These are phyloP conservation scores for Lamprotornis superbus DNA, from an alignment of 2,113 vertebrate genomes.

Conservation along the genomic window DNA sequence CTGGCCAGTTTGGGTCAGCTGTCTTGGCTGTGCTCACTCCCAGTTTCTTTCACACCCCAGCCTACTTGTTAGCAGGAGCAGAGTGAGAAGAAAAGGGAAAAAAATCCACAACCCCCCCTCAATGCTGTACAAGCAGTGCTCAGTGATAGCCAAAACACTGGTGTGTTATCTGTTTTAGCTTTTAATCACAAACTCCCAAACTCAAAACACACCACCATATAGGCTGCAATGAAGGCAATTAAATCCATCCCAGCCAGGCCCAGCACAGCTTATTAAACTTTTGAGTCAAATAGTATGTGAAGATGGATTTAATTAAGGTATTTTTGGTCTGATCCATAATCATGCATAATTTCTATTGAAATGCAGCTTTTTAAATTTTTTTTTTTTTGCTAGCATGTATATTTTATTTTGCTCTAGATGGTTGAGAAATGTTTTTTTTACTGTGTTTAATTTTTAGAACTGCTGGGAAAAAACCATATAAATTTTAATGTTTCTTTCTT, in stretches of 20 bases:
- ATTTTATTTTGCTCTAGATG: constrained; percentile 27
- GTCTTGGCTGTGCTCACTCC: neutral
- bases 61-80: neutral
- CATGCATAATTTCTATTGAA: constrained; percentile 50
- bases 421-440: neutral
- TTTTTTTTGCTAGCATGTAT: accelerated
- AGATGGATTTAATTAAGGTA: constrained; percentile 61
- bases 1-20: neutral
- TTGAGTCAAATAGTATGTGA: neutral
- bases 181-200: neutral
- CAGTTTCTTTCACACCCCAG: neutral
- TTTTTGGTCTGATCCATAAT: constrained; percentile 6
- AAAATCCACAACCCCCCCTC: accelerated
- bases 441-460: constrained; percentile 25
- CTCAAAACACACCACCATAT: neutral
- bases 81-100: neutral
- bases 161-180: neutral
- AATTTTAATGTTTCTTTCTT: neutral
- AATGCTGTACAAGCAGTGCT: neutral
- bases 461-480: neutral
- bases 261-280: neutral
- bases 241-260: neutral
- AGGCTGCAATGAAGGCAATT: neutral
- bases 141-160: neutral
- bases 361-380: neutral